Base-by-base conservation (phyloP, 2,888 invertebrate genomes). In the Oscheius onirici region DNA sequence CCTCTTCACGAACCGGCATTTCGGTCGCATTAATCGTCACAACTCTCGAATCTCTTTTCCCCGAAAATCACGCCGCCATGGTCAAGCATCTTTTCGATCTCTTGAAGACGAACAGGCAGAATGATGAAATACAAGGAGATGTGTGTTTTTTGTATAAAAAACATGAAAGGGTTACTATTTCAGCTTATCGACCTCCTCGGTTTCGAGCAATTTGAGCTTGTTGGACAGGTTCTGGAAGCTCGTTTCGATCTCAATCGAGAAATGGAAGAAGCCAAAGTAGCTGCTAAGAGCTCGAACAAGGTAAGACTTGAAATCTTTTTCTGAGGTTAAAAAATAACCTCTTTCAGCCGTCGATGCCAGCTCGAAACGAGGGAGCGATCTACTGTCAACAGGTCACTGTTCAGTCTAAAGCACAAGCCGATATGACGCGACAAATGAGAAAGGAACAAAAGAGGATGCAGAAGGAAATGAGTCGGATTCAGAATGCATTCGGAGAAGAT, bases 161-260 rank as follows among this genome's bases (percentile, higher is more conserved):
- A n/a, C n/a, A n/a, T n/a, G n/a, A n/a, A n/a, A n/a, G n/a, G n/a
- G n/a, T n/a, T 65, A 11, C 10, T 46, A 10, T 76, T 77, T 70
- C 84, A 91, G 88, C 89, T 97, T 22, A 93, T 95, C 88, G 96
- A 97, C 84, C 89, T 95, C 3, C 90, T 95, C 26, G 97, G 97
- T 0, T 94, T 93, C 88, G 94, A 95, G 80, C 88, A 92, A 83
- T 92, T 94, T 88, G 93, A 93, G 85, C 90, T 94, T 71, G 92
- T 93, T 34, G 91, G 91, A 72, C 89, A 90, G 46, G 88, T 94
- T 73, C 88, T 94, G 34, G 90, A 91, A 65, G 91, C 93, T 81
- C 90, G 93, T 40, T 34, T 24, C 22, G 58, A 41, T 13, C n/a
- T 57, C n/a, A n/a, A 22, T 72, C 54, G 69, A 55, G 41, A 43